Evolutionary conservation across 2,113 vertebrate genomes (phyloP).

Genomic region (Shinisaurus crocodilurus): DNA sequence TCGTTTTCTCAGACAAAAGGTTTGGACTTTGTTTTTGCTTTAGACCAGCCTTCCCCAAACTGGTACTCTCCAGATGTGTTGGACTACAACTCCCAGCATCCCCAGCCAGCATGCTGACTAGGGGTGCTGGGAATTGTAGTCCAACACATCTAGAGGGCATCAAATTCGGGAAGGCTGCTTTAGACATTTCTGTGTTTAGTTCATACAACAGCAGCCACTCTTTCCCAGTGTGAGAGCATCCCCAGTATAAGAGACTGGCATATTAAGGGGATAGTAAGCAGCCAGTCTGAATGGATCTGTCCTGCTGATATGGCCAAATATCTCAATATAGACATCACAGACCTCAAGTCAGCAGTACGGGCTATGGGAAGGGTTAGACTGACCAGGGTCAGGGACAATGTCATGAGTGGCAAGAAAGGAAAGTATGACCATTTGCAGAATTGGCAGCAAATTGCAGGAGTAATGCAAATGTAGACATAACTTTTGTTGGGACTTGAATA

Average conservation of each 20-base stretch:
- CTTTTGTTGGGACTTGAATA: no score
- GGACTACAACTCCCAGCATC: no score
- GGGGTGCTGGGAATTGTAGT: no score
- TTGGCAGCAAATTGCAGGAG: background rate
- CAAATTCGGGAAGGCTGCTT: background rate
- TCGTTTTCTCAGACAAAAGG: background rate
- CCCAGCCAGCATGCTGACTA: no score
- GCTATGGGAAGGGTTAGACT: background rate
- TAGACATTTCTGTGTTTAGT: background rate
- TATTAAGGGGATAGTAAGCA: fast-evolving
- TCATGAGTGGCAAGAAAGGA: background rate
- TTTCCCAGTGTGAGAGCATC: no score
- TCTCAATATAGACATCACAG: no score
- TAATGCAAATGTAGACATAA: no score
- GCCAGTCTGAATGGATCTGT: background rate
- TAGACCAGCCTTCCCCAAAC: no score
- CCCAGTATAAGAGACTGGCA: background rate
- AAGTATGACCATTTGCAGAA: background rate
- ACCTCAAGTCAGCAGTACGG: background rate
- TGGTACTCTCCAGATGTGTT: no score
- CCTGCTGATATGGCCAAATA: background rate
- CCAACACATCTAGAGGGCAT: no score
- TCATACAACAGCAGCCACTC: background rate
- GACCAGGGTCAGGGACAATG: background rate
- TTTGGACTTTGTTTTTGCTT: no score